Evolutionary conservation across 2,113 vertebrate genomes (phyloP).

Genomic region (Pseudopodoces humilis): DNA sequence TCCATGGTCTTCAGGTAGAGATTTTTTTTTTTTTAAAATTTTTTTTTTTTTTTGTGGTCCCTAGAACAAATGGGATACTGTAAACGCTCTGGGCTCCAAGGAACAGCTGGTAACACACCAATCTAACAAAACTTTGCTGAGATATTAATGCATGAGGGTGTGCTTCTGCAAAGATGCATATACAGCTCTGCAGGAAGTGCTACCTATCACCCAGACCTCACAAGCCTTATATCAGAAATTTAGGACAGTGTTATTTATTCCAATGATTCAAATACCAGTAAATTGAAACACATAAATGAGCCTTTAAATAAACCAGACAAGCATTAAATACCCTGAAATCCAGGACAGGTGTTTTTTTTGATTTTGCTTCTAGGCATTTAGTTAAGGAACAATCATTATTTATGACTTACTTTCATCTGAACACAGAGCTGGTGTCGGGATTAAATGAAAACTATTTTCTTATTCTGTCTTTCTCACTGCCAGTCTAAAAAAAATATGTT

Average conservation of each 20-base stretch:
- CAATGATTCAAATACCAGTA: background rate
- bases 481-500: background rate
- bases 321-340: background rate
- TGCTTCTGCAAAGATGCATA: background rate
- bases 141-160: background rate
- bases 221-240: background rate
- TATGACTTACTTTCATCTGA: background rate
- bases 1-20: background rate
- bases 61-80: background rate
- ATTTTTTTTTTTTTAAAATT: background rate
- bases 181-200: background rate
- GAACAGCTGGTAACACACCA: background rate
- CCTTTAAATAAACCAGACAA: background rate
- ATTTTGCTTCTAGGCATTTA: background rate
- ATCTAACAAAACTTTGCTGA: background rate
- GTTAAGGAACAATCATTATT: background rate
- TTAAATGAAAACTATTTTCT: background rate
- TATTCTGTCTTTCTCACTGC: background rate
- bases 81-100: background rate
- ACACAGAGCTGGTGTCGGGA: background rate
- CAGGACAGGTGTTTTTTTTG: background rate
- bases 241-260: background rate
- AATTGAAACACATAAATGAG: background rate
- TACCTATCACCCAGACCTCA: background rate
- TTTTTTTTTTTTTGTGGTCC: background rate